Percentiles rank a stretch among this genome's conserved stretches.
Conservation (phyloP, 2,797 vertebrate species). For the Pantherophis vulpinus region DNA sequence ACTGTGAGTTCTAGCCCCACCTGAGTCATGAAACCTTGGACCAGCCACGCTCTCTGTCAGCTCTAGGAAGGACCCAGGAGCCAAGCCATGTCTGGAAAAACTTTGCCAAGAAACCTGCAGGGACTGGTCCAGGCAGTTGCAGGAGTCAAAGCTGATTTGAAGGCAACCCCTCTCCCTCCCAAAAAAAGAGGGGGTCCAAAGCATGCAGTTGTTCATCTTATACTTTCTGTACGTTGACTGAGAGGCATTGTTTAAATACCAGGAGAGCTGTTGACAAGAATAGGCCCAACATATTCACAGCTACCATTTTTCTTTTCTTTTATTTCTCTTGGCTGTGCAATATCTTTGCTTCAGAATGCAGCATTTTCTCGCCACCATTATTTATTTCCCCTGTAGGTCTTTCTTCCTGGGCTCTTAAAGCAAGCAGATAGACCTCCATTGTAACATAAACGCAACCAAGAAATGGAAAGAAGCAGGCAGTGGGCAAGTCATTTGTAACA, state of each 20-base stretch:
- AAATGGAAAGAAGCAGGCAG: neutral
- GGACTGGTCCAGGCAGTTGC: neutral
- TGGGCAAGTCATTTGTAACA: neutral
- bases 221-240: neutral
- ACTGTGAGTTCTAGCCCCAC: neutral
- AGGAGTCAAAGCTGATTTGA: neutral
- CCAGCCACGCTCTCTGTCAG: neutral
- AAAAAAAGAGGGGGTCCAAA: neutral
- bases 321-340: neutral
- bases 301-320: neutral
- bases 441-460: neutral
- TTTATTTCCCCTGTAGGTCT: neutral
- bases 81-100: neutral
- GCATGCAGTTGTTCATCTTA: neutral
- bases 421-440: neutral
- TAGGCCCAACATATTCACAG: neutral
- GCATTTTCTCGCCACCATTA: neutral
- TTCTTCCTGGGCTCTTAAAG: neutral
- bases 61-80: neutral
- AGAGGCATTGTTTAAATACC: neutral
- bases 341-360: neutral
- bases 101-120: neutral
- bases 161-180: neutral
- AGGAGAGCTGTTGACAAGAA: neutral
- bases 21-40: neutral